These are phyloP conservation scores for Muscina levida DNA, from an alignment of 2,888 invertebrate genomes.

Conservation along the genomic window DNA sequence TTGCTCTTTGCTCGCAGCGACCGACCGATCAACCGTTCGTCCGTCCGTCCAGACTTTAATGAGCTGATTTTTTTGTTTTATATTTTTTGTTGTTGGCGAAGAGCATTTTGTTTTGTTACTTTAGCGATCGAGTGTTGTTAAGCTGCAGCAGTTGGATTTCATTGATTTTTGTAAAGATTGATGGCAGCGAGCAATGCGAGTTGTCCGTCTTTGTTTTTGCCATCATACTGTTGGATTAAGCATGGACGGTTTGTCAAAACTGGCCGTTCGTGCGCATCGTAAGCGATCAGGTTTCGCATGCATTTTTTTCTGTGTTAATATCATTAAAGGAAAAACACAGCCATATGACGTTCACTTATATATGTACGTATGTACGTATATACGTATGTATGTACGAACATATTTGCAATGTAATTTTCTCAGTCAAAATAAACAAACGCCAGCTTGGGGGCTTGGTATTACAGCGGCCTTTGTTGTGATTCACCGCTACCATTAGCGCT, in stretches of 20 bases:
- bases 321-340: not conserved
- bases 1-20: conserved; percentile 31
- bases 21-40: conserved; percentile 40
- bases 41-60: conserved; percentile 19
- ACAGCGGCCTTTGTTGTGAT: not conserved
- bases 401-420: too few species aligned
- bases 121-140: not conserved
- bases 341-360: not conserved
- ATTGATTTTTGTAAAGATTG: conserved; percentile 53
- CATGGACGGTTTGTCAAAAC: conserved; percentile 50
- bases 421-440: too few species aligned
- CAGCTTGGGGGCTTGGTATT: too few species aligned
- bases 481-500: not conserved
- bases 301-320: conserved; percentile 42
- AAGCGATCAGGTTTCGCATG: conserved; percentile 43
- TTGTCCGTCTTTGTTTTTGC: conserved; percentile 19
- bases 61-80: not conserved
- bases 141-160: not conserved
- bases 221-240: conserved; percentile 21
- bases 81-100: not conserved
- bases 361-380: not conserved
- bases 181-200: conserved; percentile 16
- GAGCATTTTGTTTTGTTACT: not conserved
- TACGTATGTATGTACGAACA: not conserved
- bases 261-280: too few species aligned